Percentiles rank a stretch among this genome's conserved stretches.
phyloP scores from a whole-genome alignment of 1,140 invertebrate genomes.

The Calephelis virginiensis region DNA sequence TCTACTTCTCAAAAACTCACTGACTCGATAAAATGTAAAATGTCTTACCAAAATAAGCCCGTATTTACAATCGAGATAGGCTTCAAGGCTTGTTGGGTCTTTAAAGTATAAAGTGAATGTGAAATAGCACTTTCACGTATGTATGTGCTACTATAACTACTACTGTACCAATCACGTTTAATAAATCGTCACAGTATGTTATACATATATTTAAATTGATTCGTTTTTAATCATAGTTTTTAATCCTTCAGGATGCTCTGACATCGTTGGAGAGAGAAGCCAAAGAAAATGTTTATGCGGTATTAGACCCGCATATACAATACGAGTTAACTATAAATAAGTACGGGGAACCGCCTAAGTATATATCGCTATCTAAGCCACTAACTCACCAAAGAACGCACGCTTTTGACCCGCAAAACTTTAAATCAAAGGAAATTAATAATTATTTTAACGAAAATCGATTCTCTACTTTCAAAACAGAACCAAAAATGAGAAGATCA shows the following conservation, averaged over 20 bases:
- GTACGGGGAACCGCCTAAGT: slow-evolving; percentile 72
- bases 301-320: slow-evolving; percentile 75
- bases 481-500: slow-evolving; percentile 56
- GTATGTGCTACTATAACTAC: no score
- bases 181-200: no score
- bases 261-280: slow-evolving; percentile 70
- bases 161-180: no score
- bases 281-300: slow-evolving; percentile 78
- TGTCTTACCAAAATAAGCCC: no score
- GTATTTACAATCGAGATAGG: no score
- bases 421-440: slow-evolving; percentile 56
- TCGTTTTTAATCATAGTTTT: slow-evolving; percentile 20
- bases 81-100: no score
- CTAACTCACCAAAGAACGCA: slow-evolving; percentile 73
- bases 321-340: slow-evolving; percentile 78
- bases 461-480: slow-evolving; percentile 54
- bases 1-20: no score
- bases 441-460: slow-evolving; percentile 49
- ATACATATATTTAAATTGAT: no score
- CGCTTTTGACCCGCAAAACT: slow-evolving; percentile 57
- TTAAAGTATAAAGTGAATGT: no score
- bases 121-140: no score
- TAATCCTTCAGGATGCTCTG: slow-evolving; percentile 56
- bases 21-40: no score
- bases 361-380: slow-evolving; percentile 75